Evolutionary conservation across 1,140 invertebrate species (phyloP).

Genomic region (Calliphora vicina): DNA sequence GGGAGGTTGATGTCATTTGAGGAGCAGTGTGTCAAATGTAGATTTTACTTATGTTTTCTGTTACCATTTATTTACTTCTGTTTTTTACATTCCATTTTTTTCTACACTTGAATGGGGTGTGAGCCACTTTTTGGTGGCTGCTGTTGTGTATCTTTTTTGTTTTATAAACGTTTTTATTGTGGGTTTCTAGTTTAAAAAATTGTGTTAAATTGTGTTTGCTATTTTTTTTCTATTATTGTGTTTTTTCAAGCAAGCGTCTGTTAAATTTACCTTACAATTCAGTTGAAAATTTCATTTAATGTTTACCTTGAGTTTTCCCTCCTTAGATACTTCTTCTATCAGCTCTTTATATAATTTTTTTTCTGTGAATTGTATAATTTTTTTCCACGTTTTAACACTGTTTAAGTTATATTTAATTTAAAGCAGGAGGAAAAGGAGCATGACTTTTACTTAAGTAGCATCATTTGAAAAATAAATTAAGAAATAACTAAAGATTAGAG

Average conservation of each 20-base stretch:
- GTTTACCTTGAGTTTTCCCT: background rate
- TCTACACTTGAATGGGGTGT: background rate
- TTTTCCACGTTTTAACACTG: background rate
- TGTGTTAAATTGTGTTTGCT: background rate
- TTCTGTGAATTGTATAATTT: background rate
- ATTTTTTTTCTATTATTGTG: background rate
- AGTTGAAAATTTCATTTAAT: background rate
- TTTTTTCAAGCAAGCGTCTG: background rate
- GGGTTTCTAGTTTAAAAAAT: conserved; percentile 8
- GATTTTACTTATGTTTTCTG: background rate
- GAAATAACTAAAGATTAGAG: too few species aligned
- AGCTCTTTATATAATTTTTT: background rate
- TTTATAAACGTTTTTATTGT: background rate
- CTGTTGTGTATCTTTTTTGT: background rate
- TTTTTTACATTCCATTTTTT: conserved; percentile 8
- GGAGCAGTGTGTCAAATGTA: background rate
- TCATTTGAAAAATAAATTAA: too few species aligned
- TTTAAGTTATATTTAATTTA: background rate
- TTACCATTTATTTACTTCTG: background rate
- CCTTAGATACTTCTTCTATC: too few species aligned
- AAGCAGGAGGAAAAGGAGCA: background rate
- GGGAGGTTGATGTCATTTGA: background rate
- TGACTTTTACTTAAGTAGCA: background rate
- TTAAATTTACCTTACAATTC: background rate
- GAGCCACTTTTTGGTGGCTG: background rate